Base-by-base conservation (phyloP, 1,140 invertebrate species). In the Reticulitermes speratus region DNA sequence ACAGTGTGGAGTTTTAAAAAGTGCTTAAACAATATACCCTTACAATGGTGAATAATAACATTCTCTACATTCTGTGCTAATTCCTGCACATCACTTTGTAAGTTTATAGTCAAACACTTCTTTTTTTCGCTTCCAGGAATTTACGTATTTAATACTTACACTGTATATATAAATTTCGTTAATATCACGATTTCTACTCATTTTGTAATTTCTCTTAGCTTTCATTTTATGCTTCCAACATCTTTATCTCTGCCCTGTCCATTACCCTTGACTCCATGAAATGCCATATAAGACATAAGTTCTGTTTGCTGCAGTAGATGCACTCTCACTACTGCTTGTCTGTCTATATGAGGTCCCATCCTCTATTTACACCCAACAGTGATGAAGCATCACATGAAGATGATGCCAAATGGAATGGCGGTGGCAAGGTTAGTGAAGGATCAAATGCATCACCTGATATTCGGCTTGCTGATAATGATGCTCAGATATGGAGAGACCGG, bases 311-410 rank as follows among this genome's bases (percentile, higher is more conserved):
- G 6, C 65, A 75, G 65, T 30, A 30, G 11, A 75, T 30, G n/a
- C 65, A 75, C 25, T 30, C 2, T 30, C 25, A 30, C 8, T n/a
- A 25, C 65, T 75, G 65, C 65, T 8, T 30, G 14, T 30, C 9
- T 75, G 65, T 75, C 65, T 75, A 75, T 75, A 30, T 75, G 65
- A 75, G 65, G n/a, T 75, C n/a, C 65, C 65, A 25, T 44, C 83
- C 83, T 52, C n/a, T 84, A 45, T 44, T 84, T 84, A 84, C 83
- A 44, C 83, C 19, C 52, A 45, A 87, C 87, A 86, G 87, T 86
- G 81, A 82, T 82, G 84, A 82, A 52, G 48, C 65, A 32, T 82
- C 75, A 69, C 87, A 44, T 0, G 85, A 86, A 69, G 85, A 86
- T 30, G 83, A 84, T 52, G 65, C 25, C 65, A 75, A 75, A 75